A percentile compares a stretch with the other conserved stretches of the same genome.
Conservation (phyloP, 2,113 vertebrate genomes). For the Callipepla californica region DNA sequence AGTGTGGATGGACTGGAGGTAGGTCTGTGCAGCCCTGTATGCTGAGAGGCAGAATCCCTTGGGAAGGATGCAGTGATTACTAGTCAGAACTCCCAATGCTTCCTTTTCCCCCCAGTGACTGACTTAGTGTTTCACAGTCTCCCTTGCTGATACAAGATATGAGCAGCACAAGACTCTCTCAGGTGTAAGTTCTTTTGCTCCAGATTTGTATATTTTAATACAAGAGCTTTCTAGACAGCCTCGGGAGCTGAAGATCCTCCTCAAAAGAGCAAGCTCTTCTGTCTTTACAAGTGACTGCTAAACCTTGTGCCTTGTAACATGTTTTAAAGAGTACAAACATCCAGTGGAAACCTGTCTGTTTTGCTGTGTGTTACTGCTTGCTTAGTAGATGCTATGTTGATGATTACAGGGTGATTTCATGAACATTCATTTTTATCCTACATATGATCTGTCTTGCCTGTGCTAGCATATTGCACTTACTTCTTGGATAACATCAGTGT, state of each 20-base stretch:
- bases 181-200: not conserved
- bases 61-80: not conserved
- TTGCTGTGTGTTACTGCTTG: not conserved
- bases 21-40: not conserved
- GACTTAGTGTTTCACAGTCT: not conserved
- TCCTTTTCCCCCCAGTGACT: not conserved
- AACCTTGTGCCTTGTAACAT: not conserved
- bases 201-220: not conserved
- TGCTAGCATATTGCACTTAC: not conserved
- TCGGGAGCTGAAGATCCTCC: not conserved
- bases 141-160: accelerated
- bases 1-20: constrained; percentile 50
- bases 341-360: not conserved
- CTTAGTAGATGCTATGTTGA: not conserved
- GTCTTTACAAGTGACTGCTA: not conserved
- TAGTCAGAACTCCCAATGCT: not conserved
- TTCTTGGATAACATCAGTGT: constrained; percentile 41
- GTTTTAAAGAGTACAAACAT: not conserved
- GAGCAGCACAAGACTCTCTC: not conserved
- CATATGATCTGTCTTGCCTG: not conserved
- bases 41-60: not conserved
- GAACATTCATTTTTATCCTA: not conserved
- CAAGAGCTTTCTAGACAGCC: not conserved
- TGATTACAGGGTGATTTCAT: not conserved
- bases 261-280: not conserved